Evolutionary conservation across 2,113 vertebrate genomes (phyloP).

Genomic region (Cavia aperea): DNA sequence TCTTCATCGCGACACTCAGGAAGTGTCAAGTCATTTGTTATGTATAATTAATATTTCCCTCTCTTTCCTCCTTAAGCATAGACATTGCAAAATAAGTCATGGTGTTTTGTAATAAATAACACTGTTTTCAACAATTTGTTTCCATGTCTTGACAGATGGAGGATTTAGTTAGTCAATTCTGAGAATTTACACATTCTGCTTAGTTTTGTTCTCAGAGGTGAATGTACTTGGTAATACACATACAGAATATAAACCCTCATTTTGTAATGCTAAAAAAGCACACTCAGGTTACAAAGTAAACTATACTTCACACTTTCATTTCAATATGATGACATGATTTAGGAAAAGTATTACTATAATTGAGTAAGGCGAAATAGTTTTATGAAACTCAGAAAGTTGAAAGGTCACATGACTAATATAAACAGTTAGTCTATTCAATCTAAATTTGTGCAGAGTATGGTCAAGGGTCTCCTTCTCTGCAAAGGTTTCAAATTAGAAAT

Average conservation of each 20-base stretch:
- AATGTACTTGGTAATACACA: slow-evolving; percentile 1
- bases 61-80: slow-evolving; percentile 51
- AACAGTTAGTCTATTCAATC: not conserved
- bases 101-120: slow-evolving; percentile 57
- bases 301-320: slow-evolving; percentile 19
- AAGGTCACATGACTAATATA: not conserved
- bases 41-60: slow-evolving; percentile 58
- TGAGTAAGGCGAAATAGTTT: slow-evolving; percentile 9
- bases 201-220: slow-evolving; percentile 32
- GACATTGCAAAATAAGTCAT: slow-evolving; percentile 63
- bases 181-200: slow-evolving; percentile 54
- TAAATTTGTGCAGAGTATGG: not conserved
- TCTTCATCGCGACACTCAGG: slow-evolving; percentile 48
- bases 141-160: slow-evolving; percentile 60
- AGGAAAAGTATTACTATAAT: slow-evolving; percentile 5
- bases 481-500: slow-evolving; percentile 37
- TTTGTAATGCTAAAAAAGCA: slow-evolving; percentile 26
- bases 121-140: slow-evolving; percentile 66
- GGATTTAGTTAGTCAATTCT: slow-evolving; percentile 63
- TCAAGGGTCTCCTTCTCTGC: slow-evolving; percentile 3
- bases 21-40: slow-evolving; percentile 61
- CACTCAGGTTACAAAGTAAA: not conserved
- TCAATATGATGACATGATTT: not conserved
- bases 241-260: not conserved
- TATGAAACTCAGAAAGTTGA: slow-evolving; percentile 19